Percentiles rank a stretch among this genome's conserved stretches.
These are phyloP conservation scores for Brassicogethes aeneus DNA, from an alignment of 2,888 invertebrate genomes.

Conservation along the genomic window DNA sequence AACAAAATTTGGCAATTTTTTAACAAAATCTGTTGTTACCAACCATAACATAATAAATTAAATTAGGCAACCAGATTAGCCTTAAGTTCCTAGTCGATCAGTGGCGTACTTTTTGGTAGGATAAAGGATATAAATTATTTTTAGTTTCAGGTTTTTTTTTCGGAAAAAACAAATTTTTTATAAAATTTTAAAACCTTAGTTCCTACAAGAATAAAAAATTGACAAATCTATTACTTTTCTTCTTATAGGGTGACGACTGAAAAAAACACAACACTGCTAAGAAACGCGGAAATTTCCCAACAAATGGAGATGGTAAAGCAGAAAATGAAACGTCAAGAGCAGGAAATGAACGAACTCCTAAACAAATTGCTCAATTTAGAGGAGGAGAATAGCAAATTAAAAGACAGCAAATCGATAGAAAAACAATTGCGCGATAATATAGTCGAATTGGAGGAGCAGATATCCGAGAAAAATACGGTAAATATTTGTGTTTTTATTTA, in stretches of 20 bases:
- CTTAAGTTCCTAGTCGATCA: too few species aligned
- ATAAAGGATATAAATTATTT: too few species aligned
- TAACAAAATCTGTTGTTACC: too few species aligned
- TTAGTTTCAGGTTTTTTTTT: too few species aligned
- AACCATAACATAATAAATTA: too few species aligned
- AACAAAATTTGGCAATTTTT: too few species aligned
- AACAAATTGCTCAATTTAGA: constrained; percentile 49
- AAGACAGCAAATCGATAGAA: constrained; percentile 41
- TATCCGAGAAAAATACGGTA: constrained; percentile 57
- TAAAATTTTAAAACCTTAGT: too few species aligned
- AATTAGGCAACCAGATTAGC: too few species aligned
- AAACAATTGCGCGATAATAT: constrained; percentile 44
- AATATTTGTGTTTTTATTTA: not conserved
- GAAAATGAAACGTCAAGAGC: constrained; percentile 60
- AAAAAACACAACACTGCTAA: constrained; percentile 63
- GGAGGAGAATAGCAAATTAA: constrained; percentile 36
- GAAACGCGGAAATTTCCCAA: constrained; percentile 77
- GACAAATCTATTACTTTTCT: too few species aligned
- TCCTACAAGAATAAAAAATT: too few species aligned
- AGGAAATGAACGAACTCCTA: constrained; percentile 52
- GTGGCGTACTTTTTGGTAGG: too few species aligned
- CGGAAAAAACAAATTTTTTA: constrained; percentile 3
- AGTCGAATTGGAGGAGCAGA: constrained; percentile 50
- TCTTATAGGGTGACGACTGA: constrained; percentile 65
- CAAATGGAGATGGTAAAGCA: constrained; percentile 68